Evolutionary conservation across 2,797 vertebrate species (phyloP).

Genomic region (Buphagus erythrorhynchus): DNA sequence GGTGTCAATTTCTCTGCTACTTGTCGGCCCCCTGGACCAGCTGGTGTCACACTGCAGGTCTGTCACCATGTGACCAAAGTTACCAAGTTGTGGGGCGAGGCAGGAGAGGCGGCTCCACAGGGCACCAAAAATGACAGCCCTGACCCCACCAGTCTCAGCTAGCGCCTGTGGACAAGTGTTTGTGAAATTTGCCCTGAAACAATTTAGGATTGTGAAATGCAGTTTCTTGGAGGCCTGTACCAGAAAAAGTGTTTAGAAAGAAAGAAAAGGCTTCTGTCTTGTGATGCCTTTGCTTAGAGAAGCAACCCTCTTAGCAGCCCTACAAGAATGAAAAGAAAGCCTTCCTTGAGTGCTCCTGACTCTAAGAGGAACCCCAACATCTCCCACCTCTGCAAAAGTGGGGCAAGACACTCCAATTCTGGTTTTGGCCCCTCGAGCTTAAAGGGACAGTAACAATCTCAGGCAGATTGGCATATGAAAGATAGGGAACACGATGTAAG

Average conservation of each 20-base stretch:
- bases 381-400: background rate
- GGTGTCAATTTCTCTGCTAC: background rate
- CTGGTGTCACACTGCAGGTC: accelerated
- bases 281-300: background rate
- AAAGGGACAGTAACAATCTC: background rate
- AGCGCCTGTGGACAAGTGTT: accelerated
- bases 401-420: background rate
- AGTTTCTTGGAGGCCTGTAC: background rate
- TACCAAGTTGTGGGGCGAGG: accelerated
- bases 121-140: background rate
- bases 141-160: accelerated
- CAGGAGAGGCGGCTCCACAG: accelerated
- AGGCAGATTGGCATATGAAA: background rate
- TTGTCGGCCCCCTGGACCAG: no score
- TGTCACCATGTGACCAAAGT: no score
- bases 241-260: background rate
- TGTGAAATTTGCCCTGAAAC: background rate
- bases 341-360: background rate
- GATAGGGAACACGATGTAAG: background rate
- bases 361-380: background rate
- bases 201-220: background rate
- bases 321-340: background rate
- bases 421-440: background rate
- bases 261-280: background rate
- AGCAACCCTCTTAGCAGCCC: background rate